phyloP scores from a whole-genome alignment of 2,888 invertebrate genomes.

The Cheiracanthium punctorium region DNA sequence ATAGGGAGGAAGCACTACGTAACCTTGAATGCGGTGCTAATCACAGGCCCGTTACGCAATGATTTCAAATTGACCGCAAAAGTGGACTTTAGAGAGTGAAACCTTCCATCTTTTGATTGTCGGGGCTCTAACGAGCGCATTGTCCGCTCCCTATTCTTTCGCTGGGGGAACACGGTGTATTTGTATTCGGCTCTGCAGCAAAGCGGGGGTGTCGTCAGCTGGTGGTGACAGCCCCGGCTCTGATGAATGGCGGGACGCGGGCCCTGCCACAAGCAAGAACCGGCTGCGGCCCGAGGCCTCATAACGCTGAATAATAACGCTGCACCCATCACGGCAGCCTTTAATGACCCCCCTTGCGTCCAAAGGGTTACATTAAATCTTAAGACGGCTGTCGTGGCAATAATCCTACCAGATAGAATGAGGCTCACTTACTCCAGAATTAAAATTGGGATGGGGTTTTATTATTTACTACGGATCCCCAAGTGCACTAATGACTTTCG shows the following conservation, averaged over 20 bases:
- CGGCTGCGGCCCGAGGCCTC: conserved; percentile 51
- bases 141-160: conserved; percentile 3
- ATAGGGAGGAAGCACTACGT: too few relatives aligned
- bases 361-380: conserved; percentile 34
- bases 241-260: conserved; percentile 56
- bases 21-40: too few relatives aligned
- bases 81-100: background rate
- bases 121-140: background rate
- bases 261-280: conserved; percentile 54
- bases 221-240: conserved; percentile 50
- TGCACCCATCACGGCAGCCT: conserved; percentile 55
- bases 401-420: conserved; percentile 31
- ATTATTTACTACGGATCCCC: conserved; percentile 19
- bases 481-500: too few relatives aligned
- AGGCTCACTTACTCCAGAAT: conserved; percentile 36
- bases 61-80: background rate
- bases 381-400: conserved; percentile 36
- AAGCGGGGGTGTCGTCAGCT: conserved; percentile 53
- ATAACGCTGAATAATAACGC: conserved; percentile 65
- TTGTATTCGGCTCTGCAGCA: background rate
- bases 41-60: background rate
- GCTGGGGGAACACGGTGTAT: background rate
- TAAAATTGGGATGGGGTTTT: conserved; percentile 49
- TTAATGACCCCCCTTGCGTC: conserved; percentile 46
- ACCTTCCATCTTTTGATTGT: background rate